Evolutionary conservation across 2,113 vertebrate genomes (phyloP).

Genomic region (Prionailurus viverrinus): DNA sequence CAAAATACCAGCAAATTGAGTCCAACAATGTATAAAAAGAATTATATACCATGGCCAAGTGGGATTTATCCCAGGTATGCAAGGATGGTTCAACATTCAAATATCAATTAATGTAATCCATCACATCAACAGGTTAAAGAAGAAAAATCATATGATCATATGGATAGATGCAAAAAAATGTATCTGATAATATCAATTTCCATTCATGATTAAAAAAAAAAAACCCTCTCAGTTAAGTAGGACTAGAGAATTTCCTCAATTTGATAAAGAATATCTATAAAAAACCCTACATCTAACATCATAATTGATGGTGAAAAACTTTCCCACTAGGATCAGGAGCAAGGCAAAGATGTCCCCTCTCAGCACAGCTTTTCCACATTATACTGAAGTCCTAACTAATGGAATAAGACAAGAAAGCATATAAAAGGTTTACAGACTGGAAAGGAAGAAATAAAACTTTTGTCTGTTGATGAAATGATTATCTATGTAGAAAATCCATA

Average conservation of each 20-base stretch:
- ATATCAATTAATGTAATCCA: background rate
- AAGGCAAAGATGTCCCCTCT: background rate
- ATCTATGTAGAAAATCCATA: background rate
- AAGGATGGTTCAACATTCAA: background rate
- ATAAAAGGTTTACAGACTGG: background rate
- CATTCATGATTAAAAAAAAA: background rate
- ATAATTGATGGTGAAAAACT: background rate
- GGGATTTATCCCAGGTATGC: background rate
- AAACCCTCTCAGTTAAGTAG: background rate
- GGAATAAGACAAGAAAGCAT: background rate
- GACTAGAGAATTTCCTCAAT: background rate
- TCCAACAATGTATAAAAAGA: background rate
- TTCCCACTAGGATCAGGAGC: background rate
- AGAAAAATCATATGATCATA: background rate
- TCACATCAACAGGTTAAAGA: background rate
- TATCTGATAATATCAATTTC: background rate
- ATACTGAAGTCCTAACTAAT: background rate
- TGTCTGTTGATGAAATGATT: background rate
- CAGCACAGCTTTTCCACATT: background rate
- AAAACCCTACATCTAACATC: background rate
- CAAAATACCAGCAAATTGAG: background rate
- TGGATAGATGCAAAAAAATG: background rate
- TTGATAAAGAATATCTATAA: background rate
- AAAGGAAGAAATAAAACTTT: background rate
- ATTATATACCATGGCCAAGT: background rate